Evolutionary conservation across 2,797 vertebrate species (phyloP), one percentile per base, ranked within the genome.

Genomic region (Babyrousa celebensis): DNA sequence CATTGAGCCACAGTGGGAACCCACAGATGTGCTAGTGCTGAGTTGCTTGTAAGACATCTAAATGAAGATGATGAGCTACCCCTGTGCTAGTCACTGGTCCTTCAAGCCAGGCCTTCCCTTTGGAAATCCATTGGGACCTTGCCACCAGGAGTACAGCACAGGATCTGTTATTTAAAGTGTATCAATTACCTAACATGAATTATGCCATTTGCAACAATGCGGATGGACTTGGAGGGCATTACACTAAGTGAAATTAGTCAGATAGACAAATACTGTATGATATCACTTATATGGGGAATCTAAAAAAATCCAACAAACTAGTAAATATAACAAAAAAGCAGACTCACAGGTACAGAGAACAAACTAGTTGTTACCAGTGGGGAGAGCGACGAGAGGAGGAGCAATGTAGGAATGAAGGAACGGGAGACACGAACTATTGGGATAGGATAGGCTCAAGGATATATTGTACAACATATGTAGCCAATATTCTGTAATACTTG

Each of bases 121-220:
- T 12, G 15, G 77, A 88, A 95, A 94, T 82, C 14, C 16, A n/a
- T 79, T 32, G 23, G 71, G 62, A 63, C 40, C 40, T 87, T 82
- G 54, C 18, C 32, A 32, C 63, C 72, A 4, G 65, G 90, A 82
- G 62, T 54, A 68, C 16, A 72, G 65, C 32, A 52, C 23, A 65
- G 43, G 52, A 8, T 29, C 15, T 78, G 8, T 77, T 84, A 88
- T 78, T 91, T 94, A 75, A 70, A 85, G 91, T 58, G 60, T 7
- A 65, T 54, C 65, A 92, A 16, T 91, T 70, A 85, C 23, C 3
- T 62, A 82, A 74, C 29, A 56, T 78, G 75, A 32, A n/a, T n/a
- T 4, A 54, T 78, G 48, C 52, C 29, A 56, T 56, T 56, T 78
- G 75, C n/a, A 29, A 20, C n/a, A 56, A 32, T 18, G 56, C 32